Conservation (phyloP, 2,888 invertebrate species). For the Drosophila macrospina region DNA sequence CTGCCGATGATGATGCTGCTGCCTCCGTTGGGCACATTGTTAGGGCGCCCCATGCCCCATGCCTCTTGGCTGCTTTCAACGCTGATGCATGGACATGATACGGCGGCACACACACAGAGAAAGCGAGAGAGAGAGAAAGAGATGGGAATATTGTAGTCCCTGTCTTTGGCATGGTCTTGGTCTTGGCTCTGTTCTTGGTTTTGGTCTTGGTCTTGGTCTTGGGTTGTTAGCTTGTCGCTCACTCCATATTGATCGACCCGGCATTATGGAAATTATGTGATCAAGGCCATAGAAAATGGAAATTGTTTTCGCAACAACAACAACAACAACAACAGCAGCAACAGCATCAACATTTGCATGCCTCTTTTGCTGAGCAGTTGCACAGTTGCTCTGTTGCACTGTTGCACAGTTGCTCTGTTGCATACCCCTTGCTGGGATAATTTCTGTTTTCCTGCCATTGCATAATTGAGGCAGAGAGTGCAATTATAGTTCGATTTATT, state of each 20-base stretch:
- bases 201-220: constrained; percentile 9
- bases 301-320: constrained; percentile 64
- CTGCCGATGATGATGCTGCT: constrained; percentile 20
- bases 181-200: constrained; percentile 22
- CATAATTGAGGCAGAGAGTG: constrained; percentile 65
- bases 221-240: constrained; percentile 76
- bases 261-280: constrained; percentile 81
- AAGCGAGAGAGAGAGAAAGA: background rate
- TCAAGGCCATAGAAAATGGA: constrained; percentile 84
- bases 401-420: constrained; percentile 14
- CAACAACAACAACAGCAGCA: constrained; percentile 24
- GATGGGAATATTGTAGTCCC: background rate
- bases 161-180: constrained; percentile 16
- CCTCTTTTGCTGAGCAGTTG: constrained; percentile 22
- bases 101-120: constrained; percentile 34
- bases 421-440: constrained; percentile 36
- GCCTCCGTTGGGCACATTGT: constrained; percentile 68
- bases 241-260: constrained; percentile 79
- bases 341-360: constrained; percentile 24
- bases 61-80: constrained; percentile 61
- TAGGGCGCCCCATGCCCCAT: constrained; percentile 60
- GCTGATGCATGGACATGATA: constrained; percentile 69
- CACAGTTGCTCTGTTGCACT: background rate
- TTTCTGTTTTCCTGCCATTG: constrained; percentile 61
- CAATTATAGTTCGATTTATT: constrained; percentile 81